These are phyloP conservation scores for Griposia aprilina DNA, from an alignment of 2,888 invertebrate genomes.

Conservation along the genomic window DNA sequence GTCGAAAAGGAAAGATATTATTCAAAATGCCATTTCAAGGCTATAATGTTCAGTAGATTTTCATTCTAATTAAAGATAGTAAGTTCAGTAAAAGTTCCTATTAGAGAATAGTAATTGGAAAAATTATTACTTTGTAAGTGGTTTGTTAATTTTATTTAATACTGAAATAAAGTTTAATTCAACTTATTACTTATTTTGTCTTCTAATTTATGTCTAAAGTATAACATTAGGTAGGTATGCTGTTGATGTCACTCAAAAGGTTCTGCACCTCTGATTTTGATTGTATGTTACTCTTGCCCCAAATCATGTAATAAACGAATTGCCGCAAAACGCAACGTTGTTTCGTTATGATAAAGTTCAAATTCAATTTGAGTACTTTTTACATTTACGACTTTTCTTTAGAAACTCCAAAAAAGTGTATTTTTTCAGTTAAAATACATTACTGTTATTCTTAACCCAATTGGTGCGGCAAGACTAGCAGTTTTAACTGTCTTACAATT, in stretches of 20 bases:
- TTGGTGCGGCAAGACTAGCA: conserved; percentile 1
- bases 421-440: neutral
- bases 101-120: too few species aligned
- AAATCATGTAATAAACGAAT: neutral
- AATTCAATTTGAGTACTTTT: neutral
- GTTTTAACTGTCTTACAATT: conserved; percentile 3
- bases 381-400: neutral
- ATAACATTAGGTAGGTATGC: neutral
- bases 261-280: conserved; percentile 12
- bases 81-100: too few species aligned
- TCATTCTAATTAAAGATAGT: too few species aligned
- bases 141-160: neutral
- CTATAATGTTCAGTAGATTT: too few species aligned
- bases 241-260: neutral
- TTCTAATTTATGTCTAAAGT: neutral
- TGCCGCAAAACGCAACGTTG: neutral
- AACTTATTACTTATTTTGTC: neutral
- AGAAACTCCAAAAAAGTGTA: neutral
- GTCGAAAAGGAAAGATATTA: too few species aligned
- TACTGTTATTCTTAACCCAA: conserved; percentile 9
- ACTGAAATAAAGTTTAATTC: neutral
- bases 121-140: too few species aligned
- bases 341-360: neutral
- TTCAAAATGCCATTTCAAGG: too few species aligned
- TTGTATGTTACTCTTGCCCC: conserved; percentile 5